A percentile compares a stretch with the other conserved stretches of the same genome.
phyloP scores from a whole-genome alignment of 2,888 invertebrate species.

The Megamerina dolium region DNA sequence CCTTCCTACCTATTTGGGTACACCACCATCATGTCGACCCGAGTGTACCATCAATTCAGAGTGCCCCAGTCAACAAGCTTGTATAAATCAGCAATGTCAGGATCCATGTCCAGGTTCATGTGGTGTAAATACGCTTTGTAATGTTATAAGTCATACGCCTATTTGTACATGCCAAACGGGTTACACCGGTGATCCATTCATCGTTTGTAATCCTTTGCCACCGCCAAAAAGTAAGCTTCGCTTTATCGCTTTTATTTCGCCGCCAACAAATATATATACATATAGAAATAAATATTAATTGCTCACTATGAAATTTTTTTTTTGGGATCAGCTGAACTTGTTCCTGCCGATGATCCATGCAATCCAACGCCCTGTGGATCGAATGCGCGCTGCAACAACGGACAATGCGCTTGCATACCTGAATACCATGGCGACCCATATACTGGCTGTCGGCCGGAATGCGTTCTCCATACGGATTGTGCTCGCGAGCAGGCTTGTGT shows the following conservation, averaged over 20 bases:
- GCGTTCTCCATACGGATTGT: constrained; percentile 64
- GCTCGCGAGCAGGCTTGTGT: constrained; percentile 62
- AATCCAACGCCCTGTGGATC: constrained; percentile 67
- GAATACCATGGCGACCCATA: constrained; percentile 68
- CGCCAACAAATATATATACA: background rate
- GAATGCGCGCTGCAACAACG: constrained; percentile 63
- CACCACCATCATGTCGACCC: constrained; percentile 68
- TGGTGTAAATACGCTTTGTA: constrained; percentile 58
- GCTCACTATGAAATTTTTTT: constrained; percentile 1
- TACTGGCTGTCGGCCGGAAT: constrained; percentile 64
- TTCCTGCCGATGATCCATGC: constrained; percentile 54
- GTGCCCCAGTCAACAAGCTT: constrained; percentile 63
- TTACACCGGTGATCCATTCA: constrained; percentile 61
- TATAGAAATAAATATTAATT: background rate
- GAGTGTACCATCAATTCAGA: constrained; percentile 72
- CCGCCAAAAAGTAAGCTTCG: constrained; percentile 40
- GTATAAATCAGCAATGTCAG: constrained; percentile 67
- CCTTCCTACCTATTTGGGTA: constrained; percentile 63
- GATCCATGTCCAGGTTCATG: constrained; percentile 65
- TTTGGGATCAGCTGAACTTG: constrained; percentile 25
- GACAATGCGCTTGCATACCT: constrained; percentile 61
- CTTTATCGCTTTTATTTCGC: background rate
- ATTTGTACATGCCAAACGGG: constrained; percentile 60
- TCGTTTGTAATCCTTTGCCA: constrained; percentile 52
- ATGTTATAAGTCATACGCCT: constrained; percentile 63